A percentile compares a stretch with the other conserved stretches of the same genome.
phyloP scores from a whole-genome alignment of 2,797 vertebrate species.

The Lacerta bilineata region DNA sequence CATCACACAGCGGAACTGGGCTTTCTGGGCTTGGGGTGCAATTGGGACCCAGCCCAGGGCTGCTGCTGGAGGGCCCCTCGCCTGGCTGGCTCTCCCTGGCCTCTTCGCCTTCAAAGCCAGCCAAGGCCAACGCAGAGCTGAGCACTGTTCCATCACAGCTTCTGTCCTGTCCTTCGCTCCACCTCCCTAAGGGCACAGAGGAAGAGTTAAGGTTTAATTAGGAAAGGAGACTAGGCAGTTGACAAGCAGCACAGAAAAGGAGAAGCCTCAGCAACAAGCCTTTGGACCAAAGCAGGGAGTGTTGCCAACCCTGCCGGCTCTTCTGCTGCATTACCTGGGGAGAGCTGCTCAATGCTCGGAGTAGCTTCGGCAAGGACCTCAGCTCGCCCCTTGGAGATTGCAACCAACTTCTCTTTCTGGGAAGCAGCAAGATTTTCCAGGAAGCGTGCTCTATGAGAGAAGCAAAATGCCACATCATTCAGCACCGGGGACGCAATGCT shows the following conservation, averaged over 20 bases:
- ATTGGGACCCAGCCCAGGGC: background rate
- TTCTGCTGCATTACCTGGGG: background rate
- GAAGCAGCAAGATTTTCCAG: conserved; percentile 88
- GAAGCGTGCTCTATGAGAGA: conserved; percentile 87
- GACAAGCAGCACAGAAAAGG: background rate
- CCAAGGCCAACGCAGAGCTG: conserved; percentile 37
- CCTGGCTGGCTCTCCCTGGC: conserved; percentile 39
- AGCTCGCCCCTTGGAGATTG: conserved; percentile 75
- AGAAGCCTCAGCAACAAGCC: background rate
- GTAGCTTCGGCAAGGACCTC: conserved; percentile 64
- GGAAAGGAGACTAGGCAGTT: background rate
- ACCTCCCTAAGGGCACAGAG: conserved; percentile 47
- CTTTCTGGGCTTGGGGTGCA: conserved; percentile 53
- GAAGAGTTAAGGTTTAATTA: background rate
- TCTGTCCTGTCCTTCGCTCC: conserved; percentile 62
- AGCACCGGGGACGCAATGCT: background rate
- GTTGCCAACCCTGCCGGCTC: no score
- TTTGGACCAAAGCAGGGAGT: no score
- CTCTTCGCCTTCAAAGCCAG: conserved; percentile 60
- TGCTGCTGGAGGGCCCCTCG: background rate
- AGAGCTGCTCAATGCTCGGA: background rate
- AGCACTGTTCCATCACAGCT: conserved; percentile 54
- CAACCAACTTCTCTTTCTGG: conserved; percentile 86
- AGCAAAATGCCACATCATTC: background rate
- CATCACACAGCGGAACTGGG: conserved; percentile 59